Conservation (phyloP, 2,888 invertebrate genomes). For the Esperia sulphurella region DNA sequence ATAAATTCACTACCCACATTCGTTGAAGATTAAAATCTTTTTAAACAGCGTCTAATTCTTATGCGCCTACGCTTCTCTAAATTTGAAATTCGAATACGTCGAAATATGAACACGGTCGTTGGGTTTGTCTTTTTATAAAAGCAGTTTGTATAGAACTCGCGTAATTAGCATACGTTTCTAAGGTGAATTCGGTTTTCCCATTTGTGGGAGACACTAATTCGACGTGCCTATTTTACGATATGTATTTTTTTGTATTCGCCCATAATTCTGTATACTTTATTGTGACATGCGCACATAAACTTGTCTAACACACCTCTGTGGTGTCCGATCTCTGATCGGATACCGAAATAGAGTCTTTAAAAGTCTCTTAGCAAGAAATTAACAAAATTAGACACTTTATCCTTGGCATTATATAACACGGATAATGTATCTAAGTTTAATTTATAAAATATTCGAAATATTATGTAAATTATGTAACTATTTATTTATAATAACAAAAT, state of each 20-base stretch:
- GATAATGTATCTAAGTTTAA: no score
- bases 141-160: slow-evolving; percentile 32
- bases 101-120: slow-evolving; percentile 50
- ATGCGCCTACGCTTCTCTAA: slow-evolving; percentile 63
- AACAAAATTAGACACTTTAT: no score
- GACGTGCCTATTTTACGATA: slow-evolving; percentile 58
- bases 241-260: slow-evolving; percentile 44
- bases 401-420: no score
- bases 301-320: slow-evolving; percentile 40
- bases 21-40: slow-evolving; percentile 65
- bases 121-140: slow-evolving; percentile 28
- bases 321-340: slow-evolving; percentile 47
- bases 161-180: slow-evolving; percentile 63
- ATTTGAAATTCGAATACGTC: slow-evolving; percentile 50
- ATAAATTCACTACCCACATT: slow-evolving; percentile 68
- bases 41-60: slow-evolving; percentile 59
- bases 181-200: slow-evolving; percentile 51
- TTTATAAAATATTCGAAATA: no score
- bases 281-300: slow-evolving; percentile 50
- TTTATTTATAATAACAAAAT: no score
- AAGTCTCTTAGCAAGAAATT: slow-evolving; percentile 21
- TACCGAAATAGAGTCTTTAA: slow-evolving; percentile 33
- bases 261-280: slow-evolving; percentile 62
- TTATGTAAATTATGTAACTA: no score
- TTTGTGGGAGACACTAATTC: slow-evolving; percentile 59